Conservation (phyloP, 2,797 vertebrate genomes). For the Notoglanidium macrostoma region DNA sequence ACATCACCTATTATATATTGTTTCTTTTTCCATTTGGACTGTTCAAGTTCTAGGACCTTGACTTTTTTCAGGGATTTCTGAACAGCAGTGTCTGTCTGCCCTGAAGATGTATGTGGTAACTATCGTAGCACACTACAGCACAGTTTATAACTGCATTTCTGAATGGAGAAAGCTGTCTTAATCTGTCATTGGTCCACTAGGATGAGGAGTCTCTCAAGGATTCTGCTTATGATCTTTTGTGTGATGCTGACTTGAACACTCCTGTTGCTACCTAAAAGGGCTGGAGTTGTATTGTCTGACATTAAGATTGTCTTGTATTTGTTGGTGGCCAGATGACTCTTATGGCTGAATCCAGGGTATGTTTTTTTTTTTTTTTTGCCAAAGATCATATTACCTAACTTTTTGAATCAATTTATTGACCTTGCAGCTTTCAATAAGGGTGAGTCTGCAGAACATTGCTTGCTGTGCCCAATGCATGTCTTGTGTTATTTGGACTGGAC, state of each 20-base stretch:
- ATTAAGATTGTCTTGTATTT: neutral
- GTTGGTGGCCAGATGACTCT: neutral
- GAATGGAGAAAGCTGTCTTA: neutral
- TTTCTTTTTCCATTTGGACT: neutral
- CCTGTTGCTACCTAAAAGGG: neutral
- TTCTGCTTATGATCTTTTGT: neutral
- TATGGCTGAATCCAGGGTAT: neutral
- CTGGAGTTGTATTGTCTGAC: neutral
- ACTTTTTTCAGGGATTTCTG: neutral
- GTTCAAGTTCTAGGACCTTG: neutral
- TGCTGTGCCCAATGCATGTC: neutral
- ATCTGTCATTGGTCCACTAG: neutral
- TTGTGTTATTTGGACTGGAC: conserved; percentile 14
- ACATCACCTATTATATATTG: neutral
- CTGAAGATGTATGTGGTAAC: neutral
- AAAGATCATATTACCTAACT: neutral
- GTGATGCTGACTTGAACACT: neutral
- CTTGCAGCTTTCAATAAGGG: neutral
- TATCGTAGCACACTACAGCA: neutral
- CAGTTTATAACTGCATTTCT: neutral
- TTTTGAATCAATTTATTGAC: conserved; percentile 18
- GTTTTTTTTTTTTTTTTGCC: neutral
- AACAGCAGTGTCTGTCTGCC: neutral
- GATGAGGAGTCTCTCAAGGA: neutral
- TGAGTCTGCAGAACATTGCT: neutral